Percentiles rank a stretch among this genome's conserved stretches.
phyloP scores from a whole-genome alignment of 2,888 invertebrate species.

The Neoscelio sp. region DNA sequence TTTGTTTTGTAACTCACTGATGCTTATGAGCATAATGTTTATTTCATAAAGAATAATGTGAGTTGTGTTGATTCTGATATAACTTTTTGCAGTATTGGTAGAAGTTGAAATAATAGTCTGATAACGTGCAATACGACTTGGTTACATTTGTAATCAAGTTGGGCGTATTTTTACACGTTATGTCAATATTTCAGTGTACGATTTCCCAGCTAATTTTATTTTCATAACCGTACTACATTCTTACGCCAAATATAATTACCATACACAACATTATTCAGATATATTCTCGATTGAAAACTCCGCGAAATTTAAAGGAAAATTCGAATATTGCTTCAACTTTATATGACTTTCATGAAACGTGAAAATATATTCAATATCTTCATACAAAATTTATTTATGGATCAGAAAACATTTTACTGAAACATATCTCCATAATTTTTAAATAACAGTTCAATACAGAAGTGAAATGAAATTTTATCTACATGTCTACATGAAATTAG shows the following conservation, averaged over 20 bases:
- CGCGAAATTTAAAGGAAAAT: conserved; percentile 25
- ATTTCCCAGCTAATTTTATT: conserved; percentile 20
- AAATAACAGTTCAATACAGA: no score
- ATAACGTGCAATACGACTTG: conserved; percentile 26
- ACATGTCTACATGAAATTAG: no score
- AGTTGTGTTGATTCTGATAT: conserved; percentile 1
- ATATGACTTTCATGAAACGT: conserved; percentile 10
- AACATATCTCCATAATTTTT: conserved; percentile 1
- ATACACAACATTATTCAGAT: conserved; percentile 10
- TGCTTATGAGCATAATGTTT: conserved; percentile 9
- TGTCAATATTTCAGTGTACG: background rate
- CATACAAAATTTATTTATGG: conserved; percentile 19
- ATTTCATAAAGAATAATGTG: conserved; percentile 26
- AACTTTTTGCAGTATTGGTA: background rate
- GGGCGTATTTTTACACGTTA: conserved; percentile 21
- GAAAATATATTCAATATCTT: conserved; percentile 12
- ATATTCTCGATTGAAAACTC: conserved; percentile 10
- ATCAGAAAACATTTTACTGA: no score
- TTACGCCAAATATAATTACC: conserved; percentile 31
- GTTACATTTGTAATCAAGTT: conserved; percentile 36
- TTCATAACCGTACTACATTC: conserved; percentile 4
- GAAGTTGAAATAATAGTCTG: conserved; percentile 11
- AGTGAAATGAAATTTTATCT: no score
- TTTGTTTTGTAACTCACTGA: no score
- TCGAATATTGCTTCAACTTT: conserved; percentile 9